Evolutionary conservation across 1,140 invertebrate genomes (phyloP).

Genomic region (Augochlora pura): DNA sequence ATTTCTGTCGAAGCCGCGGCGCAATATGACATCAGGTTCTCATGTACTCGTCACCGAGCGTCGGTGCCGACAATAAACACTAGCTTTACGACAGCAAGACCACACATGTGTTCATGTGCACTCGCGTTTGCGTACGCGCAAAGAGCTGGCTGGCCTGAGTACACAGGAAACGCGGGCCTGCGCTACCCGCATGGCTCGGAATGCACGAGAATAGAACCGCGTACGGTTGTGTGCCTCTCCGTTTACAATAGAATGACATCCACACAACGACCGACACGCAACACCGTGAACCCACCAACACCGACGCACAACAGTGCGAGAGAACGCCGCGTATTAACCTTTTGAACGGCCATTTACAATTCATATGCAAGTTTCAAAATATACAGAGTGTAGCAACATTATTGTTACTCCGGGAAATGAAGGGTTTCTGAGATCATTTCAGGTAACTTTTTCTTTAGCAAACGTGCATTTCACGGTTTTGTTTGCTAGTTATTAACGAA

Average conservation of each 20-base stretch:
- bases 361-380: background rate
- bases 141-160: constrained; percentile 6
- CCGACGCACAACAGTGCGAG: background rate
- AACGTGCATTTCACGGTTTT: too few species aligned
- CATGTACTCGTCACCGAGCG: constrained; percentile 34
- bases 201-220: constrained; percentile 46
- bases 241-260: constrained; percentile 30
- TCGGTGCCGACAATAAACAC: constrained; percentile 53
- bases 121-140: constrained; percentile 20
- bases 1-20: constrained; percentile 31
- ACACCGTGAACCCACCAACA: background rate
- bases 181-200: constrained; percentile 46
- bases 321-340: constrained; percentile 17
- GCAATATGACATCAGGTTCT: constrained; percentile 47
- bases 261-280: background rate
- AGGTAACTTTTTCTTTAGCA: too few species aligned
- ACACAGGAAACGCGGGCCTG: constrained; percentile 51
- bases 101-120: constrained; percentile 26
- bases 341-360: background rate
- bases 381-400: too few species aligned
- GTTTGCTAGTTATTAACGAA: too few species aligned
- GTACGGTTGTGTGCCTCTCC: background rate
- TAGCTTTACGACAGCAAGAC: constrained; percentile 27
- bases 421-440: too few species aligned
- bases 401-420: too few species aligned